A percentile compares a stretch with the other conserved stretches of the same genome.
phyloP scores from a whole-genome alignment of 2,113 vertebrate species.

The Pseudopodoces humilis region DNA sequence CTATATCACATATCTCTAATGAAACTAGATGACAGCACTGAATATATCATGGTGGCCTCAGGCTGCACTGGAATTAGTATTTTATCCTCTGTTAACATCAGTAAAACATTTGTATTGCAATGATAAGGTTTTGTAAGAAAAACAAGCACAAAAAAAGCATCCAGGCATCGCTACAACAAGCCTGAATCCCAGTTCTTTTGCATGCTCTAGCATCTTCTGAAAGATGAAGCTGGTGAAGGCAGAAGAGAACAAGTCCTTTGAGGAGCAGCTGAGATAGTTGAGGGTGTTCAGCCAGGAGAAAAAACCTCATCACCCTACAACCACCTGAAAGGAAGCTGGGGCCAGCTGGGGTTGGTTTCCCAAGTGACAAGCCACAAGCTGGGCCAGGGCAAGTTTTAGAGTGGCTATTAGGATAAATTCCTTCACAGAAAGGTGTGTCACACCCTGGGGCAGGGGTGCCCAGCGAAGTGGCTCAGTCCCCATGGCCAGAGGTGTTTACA shows the following conservation, averaged over 20 bases:
- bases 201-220: background rate
- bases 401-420: too few species aligned
- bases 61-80: constrained; percentile 12
- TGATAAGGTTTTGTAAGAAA: background rate
- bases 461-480: background rate
- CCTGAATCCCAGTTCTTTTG: background rate
- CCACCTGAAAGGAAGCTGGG: background rate
- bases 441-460: background rate
- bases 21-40: background rate
- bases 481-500: background rate
- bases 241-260: background rate
- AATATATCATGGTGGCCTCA: background rate
- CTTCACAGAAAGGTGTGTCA: background rate
- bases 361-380: background rate
- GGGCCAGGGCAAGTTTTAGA: background rate
- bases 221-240: background rate
- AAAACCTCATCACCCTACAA: background rate
- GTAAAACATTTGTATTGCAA: background rate
- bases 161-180: background rate
- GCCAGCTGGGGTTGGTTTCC: background rate
- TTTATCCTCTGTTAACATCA: background rate
- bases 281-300: background rate
- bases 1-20: background rate
- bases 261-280: background rate
- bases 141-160: background rate